phyloP scores from a whole-genome alignment of 2,113 vertebrate species.

The Triplophysa rosa region DNA sequence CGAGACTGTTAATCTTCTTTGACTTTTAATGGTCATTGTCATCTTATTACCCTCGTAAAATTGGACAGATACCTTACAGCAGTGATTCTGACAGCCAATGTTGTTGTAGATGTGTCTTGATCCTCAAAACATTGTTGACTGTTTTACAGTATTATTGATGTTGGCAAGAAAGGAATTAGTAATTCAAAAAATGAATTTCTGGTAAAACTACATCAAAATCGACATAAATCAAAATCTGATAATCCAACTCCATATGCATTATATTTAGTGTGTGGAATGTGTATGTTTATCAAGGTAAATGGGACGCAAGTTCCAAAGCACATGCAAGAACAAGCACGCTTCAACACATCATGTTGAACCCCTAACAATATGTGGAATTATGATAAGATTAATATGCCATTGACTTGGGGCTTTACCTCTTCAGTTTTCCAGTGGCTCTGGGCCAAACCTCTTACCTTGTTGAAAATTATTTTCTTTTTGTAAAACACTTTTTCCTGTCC shows the following conservation, averaged over 20 bases:
- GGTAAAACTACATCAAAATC: neutral
- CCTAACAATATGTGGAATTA: neutral
- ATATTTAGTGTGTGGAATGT: neutral
- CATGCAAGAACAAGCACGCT: neutral
- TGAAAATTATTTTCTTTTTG: neutral
- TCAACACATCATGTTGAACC: slow-evolving; percentile 14
- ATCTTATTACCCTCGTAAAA: neutral
- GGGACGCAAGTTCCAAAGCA: neutral
- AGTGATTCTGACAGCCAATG: neutral
- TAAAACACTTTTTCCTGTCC: slow-evolving; percentile 1
- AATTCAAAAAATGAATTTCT: neutral
- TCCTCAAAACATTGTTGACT: too few species aligned
- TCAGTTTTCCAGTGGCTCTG: neutral
- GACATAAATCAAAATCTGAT: neutral
- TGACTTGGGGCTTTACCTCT: neutral
- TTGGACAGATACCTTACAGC: neutral
- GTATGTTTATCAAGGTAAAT: neutral
- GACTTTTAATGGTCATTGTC: neutral
- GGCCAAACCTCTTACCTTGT: neutral
- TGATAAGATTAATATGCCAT: slow-evolving; percentile 12
- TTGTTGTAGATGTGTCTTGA: neutral
- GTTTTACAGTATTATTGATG: neutral
- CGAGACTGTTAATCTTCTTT: neutral
- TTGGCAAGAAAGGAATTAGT: neutral
- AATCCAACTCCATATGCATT: neutral